phyloP scores from a whole-genome alignment of 2,888 invertebrate genomes.

The Melieria picta region DNA sequence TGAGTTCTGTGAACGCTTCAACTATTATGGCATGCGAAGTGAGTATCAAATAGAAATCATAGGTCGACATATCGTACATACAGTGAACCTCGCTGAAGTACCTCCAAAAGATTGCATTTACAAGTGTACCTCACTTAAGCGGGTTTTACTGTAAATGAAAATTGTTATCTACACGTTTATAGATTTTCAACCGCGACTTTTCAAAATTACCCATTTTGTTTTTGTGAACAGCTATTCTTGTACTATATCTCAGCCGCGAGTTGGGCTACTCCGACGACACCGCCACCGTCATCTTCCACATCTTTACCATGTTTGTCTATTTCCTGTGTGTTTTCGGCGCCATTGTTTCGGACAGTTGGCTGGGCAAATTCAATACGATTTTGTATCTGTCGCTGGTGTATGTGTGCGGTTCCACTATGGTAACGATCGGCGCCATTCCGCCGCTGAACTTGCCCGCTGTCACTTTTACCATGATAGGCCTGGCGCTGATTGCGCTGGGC shows the following conservation, averaged over 20 bases:
- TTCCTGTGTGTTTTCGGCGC: constrained; percentile 82
- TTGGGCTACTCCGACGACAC: constrained; percentile 72
- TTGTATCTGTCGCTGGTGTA: constrained; percentile 79
- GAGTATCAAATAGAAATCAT: constrained; percentile 62
- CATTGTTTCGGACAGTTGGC: constrained; percentile 80
- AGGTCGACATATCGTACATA: not conserved
- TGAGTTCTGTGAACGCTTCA: constrained; percentile 96
- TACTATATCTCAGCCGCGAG: constrained; percentile 76
- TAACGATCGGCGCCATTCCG: constrained; percentile 72
- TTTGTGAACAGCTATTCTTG: constrained; percentile 74
- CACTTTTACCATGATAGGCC: constrained; percentile 72
- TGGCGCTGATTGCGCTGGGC: constrained; percentile 77
- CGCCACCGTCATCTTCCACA: constrained; percentile 79
- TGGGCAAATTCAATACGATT: constrained; percentile 82
- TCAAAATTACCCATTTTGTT: not conserved
- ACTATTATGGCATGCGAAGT: constrained; percentile 95
- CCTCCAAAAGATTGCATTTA: not conserved
- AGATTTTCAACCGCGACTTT: not conserved
- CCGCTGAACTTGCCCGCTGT: constrained; percentile 67
- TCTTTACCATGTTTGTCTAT: constrained; percentile 79
- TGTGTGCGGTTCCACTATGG: constrained; percentile 74
- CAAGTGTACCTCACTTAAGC: not conserved
- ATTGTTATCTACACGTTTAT: not conserved
- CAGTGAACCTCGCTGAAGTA: too few relatives aligned
- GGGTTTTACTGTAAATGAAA: too few relatives aligned